phyloP scores from a whole-genome alignment of 2,797 vertebrate genomes.

The Chrysocyon brachyurus region DNA sequence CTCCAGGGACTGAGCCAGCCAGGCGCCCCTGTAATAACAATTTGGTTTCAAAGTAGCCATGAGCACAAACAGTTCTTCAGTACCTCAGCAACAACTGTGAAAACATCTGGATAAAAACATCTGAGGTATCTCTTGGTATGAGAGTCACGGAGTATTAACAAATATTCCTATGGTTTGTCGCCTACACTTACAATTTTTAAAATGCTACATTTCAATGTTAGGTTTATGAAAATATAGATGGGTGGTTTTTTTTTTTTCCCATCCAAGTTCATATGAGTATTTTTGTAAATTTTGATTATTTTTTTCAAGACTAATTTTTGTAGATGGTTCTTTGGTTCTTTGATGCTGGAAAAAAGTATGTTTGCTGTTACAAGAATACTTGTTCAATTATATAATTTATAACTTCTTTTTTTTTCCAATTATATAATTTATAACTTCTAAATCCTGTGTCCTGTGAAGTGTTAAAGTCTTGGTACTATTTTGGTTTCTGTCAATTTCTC shows the following conservation, averaged over 20 bases:
- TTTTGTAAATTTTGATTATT: neutral
- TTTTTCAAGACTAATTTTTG: neutral
- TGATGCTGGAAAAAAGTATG: neutral
- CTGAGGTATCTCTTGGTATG: neutral
- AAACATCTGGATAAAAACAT: slow-evolving; percentile 13
- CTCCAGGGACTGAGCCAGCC: neutral
- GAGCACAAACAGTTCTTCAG: neutral
- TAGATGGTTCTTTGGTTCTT: neutral
- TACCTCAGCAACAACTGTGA: neutral
- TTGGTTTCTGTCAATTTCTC: neutral
- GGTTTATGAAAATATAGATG: neutral
- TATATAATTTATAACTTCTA: neutral
- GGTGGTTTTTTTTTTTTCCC: neutral
- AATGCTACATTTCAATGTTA: neutral
- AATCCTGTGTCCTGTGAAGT: neutral
- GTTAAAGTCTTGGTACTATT: neutral
- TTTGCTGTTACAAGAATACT: neutral
- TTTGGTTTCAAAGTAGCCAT: neutral
- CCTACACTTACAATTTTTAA: neutral
- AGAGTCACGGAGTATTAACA: neutral
- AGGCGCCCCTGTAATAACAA: neutral
- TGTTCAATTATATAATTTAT: neutral
- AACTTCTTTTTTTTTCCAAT: neutral
- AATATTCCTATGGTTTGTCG: neutral
- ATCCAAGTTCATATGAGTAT: neutral